Conservation (phyloP, 2,888 invertebrate genomes). For the Myathropa florea region DNA sequence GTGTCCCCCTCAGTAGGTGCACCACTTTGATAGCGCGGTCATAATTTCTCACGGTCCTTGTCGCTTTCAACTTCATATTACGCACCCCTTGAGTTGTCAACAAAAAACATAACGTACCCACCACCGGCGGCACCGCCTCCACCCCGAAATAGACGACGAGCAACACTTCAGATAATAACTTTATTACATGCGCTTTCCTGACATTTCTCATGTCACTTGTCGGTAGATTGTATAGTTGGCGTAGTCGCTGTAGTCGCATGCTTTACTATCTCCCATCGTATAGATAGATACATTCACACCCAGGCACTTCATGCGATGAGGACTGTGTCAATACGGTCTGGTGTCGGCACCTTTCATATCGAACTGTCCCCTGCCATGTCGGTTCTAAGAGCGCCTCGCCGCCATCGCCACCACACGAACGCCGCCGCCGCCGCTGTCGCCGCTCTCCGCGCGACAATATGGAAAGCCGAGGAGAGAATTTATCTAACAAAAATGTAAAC, state of each 20-base stretch:
- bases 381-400: background rate
- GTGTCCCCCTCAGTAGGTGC: background rate
- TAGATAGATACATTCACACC: conserved; percentile 23
- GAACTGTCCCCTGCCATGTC: background rate
- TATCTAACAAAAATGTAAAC: conserved; percentile 41
- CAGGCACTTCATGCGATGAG: conserved; percentile 6
- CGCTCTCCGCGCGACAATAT: background rate
- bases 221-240: conserved; percentile 46
- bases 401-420: too few relatives aligned
- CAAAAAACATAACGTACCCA: background rate
- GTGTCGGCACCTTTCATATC: conserved; percentile 59
- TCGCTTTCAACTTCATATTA: background rate
- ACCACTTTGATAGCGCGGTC: background rate
- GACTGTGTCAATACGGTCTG: conserved; percentile 54
- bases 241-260: background rate
- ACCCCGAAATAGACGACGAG: background rate
- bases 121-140: background rate
- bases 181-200: conserved; percentile 63
- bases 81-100: conserved; percentile 14
- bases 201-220: conserved; percentile 68
- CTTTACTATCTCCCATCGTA: conserved; percentile 28
- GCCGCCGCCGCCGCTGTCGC: too few relatives aligned
- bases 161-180: conserved; percentile 67
- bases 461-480: conserved; percentile 2
- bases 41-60: conserved; percentile 40